Conservation (phyloP, 1,140 invertebrate genomes). For the Atopsyche davidsoni region DNA sequence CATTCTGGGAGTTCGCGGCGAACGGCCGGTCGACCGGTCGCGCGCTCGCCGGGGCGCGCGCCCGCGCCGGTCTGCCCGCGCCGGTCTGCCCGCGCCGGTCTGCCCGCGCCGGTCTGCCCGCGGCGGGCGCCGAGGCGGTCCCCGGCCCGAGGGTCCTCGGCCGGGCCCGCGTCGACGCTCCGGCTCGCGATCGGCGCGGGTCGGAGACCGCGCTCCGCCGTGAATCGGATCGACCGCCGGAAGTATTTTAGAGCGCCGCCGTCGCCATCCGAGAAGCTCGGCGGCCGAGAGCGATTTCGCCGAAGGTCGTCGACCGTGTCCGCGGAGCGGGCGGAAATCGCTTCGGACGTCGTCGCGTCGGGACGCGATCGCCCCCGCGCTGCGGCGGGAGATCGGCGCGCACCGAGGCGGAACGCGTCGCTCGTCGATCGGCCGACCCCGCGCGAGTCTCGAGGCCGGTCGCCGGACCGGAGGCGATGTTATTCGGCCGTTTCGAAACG, state of each 20-base stretch:
- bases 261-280: slow-evolving; percentile 8
- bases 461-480: no score
- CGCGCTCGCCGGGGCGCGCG: neutral
- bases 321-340: no score
- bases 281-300: no score
- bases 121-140: neutral
- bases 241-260: slow-evolving; percentile 14
- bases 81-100: slow-evolving; percentile 1
- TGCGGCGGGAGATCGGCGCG: neutral
- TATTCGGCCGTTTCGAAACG: no score
- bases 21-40: no score
- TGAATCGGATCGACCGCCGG: slow-evolving; percentile 19
- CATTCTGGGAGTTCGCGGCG: no score
- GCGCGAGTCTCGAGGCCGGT: slow-evolving; percentile 29
- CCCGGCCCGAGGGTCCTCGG: neutral
- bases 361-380: neutral
- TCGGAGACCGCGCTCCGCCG: slow-evolving; percentile 9
- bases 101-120: slow-evolving; percentile 1
- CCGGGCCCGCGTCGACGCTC: neutral
- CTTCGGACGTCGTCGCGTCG: no score
- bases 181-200: neutral
- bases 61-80: neutral
- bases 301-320: no score
- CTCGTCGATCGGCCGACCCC: slow-evolving; percentile 23
- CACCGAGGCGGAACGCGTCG: slow-evolving; percentile 21